A percentile compares a stretch with the other conserved stretches of the same genome.
phyloP scores from a whole-genome alignment of 92 coral and sea anemone species.

The Desmophyllum pertusum region DNA sequence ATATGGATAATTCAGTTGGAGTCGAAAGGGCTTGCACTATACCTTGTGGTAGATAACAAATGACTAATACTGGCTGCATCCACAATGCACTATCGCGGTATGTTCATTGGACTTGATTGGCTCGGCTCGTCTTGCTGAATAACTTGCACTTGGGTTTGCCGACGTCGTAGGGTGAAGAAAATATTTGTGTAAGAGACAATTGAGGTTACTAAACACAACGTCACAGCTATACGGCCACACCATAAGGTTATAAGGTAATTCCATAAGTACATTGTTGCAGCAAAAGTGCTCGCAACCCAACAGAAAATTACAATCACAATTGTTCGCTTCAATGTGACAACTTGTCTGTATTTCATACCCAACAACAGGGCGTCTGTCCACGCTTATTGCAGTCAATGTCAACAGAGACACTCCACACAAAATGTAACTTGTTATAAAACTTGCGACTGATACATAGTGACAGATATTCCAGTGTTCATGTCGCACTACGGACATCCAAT shows the following conservation, averaged over 20 bases:
- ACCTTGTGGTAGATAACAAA: constrained; percentile 11
- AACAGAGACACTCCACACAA: constrained; percentile 4
- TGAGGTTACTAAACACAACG: constrained; percentile 6
- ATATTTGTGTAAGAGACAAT: constrained; percentile 22
- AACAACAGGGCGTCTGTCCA: constrained; percentile 32
- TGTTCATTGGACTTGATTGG: neutral
- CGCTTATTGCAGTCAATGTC: constrained; percentile 15
- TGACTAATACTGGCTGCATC: constrained; percentile 10
- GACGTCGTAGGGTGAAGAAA: neutral
- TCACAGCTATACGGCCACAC: neutral
- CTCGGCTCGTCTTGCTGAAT: neutral
- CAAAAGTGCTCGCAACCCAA: constrained; percentile 4
- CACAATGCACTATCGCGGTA: constrained; percentile 6
- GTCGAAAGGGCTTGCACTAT: neutral
- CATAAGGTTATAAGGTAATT: neutral
- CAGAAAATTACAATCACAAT: neutral
- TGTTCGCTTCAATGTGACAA: constrained; percentile 24
- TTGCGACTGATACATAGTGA: neutral
- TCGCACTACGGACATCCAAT: neutral
- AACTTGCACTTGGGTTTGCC: neutral
- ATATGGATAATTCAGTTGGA: neutral
- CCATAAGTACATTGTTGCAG: constrained; percentile 1
- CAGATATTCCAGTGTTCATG: neutral
- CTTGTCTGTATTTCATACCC: constrained; percentile 15
- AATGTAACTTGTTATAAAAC: neutral